These are phyloP conservation scores for Cuniculus paca DNA, from an alignment of 2,797 vertebrate species.

Conservation along the genomic window DNA sequence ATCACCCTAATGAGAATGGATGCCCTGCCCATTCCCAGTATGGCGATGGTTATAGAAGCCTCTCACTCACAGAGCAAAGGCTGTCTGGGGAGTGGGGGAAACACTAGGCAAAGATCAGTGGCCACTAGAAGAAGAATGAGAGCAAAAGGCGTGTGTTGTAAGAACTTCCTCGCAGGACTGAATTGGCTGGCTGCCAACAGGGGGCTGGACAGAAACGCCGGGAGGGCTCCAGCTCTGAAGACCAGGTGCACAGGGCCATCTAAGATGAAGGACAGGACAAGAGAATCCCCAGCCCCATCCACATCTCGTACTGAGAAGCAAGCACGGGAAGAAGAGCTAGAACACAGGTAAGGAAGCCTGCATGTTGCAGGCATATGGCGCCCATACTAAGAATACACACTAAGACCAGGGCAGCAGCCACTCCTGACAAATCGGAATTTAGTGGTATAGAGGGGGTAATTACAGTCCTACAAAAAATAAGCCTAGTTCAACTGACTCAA, in stretches of 20 bases:
- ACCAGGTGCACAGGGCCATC: not conserved
- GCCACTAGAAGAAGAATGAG: not conserved
- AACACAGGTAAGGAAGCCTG: not conserved
- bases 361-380: not conserved
- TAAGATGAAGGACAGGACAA: not conserved
- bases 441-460: not conserved
- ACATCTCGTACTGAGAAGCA: not conserved
- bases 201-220: fast-evolving
- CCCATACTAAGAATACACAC: not conserved
- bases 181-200: no score
- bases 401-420: not conserved
- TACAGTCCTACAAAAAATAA: not conserved
- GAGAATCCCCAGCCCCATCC: not conserved
- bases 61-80: not conserved
- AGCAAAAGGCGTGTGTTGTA: not conserved
- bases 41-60: fast-evolving
- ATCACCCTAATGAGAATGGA: not conserved
- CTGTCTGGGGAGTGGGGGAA: not conserved
- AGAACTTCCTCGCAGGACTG: not conserved
- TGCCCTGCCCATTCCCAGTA: not conserved
- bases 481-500: not conserved
- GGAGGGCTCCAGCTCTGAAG: not conserved
- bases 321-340: not conserved
- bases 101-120: not conserved
- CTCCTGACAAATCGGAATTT: not conserved